Evolutionary conservation across 1,140 invertebrate genomes (phyloP), one percentile per base, ranked within the genome.

Genomic region (Drosophila neocordata): DNA sequence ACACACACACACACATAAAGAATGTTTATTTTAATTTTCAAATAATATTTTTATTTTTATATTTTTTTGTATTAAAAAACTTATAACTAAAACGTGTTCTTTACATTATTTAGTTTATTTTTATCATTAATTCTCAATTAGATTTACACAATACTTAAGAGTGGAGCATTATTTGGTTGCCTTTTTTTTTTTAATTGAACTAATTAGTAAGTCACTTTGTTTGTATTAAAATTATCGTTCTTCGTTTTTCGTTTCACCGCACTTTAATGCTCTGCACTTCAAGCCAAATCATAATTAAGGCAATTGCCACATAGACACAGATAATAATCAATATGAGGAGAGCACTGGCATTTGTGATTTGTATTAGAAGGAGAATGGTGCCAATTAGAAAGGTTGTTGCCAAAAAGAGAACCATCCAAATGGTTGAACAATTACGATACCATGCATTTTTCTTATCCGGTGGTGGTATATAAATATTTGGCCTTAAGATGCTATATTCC

Each of bases 261-360:
- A 90, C 79, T 62, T 84, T 85, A 53, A 87, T 70, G 57, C 76
- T 87, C 27, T 84, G 71, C 18, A 90, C 82, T 35, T 90, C 89
- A 4, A 90, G 61, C 65, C 74, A 87, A 13, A 90, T 90, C 52
- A 80, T 66, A 0, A 89, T 6, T 0, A 73, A 44, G 1, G 85
- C 84, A n/a, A 90, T 37, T 9, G 55, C 44, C 51, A 90, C 60
- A 69, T 87, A 90, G 15, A 58, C 53, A 11, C 57, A 65, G 12
- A 89, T 71, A 13, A 90, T 73, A 13, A 77, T 59, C 0, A 87
- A 53, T 34, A 90, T 69, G 11, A 80, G 74, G 20, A 87, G 18
- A 11, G 74, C 76, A 34, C 71, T 80, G 37, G 72, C 66, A 0
- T 81, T 83, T 38, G 89, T 90, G 20, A 90, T 73, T 37, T 78